phyloP scores from a whole-genome alignment of 64 coral and sea anemone genomes.

The Dendronephthya gigantea region DNA sequence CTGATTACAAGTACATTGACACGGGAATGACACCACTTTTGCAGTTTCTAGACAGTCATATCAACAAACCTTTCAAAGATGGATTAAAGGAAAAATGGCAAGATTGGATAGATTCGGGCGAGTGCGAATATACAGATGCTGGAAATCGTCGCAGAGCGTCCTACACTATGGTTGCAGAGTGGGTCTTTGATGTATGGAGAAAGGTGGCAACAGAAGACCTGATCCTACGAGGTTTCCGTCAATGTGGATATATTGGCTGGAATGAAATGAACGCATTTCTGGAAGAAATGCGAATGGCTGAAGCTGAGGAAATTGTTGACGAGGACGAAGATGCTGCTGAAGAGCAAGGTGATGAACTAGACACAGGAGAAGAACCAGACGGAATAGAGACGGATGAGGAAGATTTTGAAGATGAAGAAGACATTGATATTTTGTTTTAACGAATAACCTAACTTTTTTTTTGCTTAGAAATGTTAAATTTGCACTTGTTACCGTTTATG shows the following conservation, averaged over 20 bases:
- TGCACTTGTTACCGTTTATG: too few relatives aligned
- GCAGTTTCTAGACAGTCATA: not conserved
- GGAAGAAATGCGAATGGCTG: not conserved
- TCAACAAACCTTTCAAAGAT: not conserved
- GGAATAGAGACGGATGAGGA: too few relatives aligned
- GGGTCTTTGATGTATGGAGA: constrained; percentile 35
- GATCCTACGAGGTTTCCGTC: constrained; percentile 33
- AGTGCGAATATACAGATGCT: constrained; percentile 13
- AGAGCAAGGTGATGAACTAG: not conserved
- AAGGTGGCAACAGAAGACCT: constrained; percentile 37
- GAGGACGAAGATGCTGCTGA: not conserved
- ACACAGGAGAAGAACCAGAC: not conserved
- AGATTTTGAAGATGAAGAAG: not conserved
- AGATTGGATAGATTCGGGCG: constrained; percentile 25
- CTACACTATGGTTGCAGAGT: constrained; percentile 34
- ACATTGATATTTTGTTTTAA: too few relatives aligned
- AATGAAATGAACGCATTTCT: not conserved
- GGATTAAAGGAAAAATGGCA: constrained; percentile 22
- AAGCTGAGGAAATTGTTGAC: not conserved
- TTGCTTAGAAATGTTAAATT: too few relatives aligned
- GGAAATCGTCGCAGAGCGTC: constrained; percentile 38
- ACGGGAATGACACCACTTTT: not conserved
- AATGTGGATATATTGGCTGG: not conserved
- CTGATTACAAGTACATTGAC: not conserved
- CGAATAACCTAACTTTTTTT: too few relatives aligned